A percentile compares a stretch with the other conserved stretches of the same genome.
Conservation (phyloP, 2,888 invertebrate genomes). For the Callyntrura sp. region DNA sequence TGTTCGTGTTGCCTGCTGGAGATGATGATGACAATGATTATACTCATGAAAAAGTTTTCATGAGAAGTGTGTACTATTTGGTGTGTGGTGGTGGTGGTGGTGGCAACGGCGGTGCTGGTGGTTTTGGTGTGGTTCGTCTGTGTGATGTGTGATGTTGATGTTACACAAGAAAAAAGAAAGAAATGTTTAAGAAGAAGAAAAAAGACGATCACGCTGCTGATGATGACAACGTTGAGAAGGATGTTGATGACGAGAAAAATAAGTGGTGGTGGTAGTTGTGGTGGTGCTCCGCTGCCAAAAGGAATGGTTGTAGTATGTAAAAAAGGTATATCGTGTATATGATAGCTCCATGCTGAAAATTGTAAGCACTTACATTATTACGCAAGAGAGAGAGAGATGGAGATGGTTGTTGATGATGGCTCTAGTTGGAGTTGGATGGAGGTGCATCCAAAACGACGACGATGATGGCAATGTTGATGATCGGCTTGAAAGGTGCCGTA, state of each 20-base stretch:
- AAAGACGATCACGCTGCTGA: constrained; percentile 52
- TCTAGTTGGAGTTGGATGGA: constrained; percentile 25
- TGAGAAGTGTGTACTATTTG: constrained; percentile 9
- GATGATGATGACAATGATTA: constrained; percentile 59
- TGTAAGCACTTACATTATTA: constrained; percentile 57
- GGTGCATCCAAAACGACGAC: constrained; percentile 43
- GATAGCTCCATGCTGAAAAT: constrained; percentile 60
- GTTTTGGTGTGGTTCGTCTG: constrained; percentile 39
- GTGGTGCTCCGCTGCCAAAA: background rate
- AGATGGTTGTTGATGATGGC: constrained; percentile 57
- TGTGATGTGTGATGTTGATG: constrained; percentile 29
- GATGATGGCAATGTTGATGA: constrained; percentile 66
- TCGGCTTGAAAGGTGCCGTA: constrained; percentile 74
- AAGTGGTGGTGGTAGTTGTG: background rate
- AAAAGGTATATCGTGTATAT: background rate
- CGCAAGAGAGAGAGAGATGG: constrained; percentile 60
- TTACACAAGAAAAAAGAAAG: constrained; percentile 43
- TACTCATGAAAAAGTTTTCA: constrained; percentile 40
- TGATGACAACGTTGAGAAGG: constrained; percentile 33
- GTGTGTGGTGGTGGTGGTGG: background rate
- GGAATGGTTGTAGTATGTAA: background rate
- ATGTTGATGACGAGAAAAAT: constrained; percentile 48
- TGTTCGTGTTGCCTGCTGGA: constrained; percentile 34
- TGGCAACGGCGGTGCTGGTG: constrained; percentile 19
- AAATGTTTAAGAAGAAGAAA: constrained; percentile 17